These are phyloP conservation scores for Medauroidea extradentata DNA, from an alignment of 1,140 invertebrate species.

Conservation along the genomic window DNA sequence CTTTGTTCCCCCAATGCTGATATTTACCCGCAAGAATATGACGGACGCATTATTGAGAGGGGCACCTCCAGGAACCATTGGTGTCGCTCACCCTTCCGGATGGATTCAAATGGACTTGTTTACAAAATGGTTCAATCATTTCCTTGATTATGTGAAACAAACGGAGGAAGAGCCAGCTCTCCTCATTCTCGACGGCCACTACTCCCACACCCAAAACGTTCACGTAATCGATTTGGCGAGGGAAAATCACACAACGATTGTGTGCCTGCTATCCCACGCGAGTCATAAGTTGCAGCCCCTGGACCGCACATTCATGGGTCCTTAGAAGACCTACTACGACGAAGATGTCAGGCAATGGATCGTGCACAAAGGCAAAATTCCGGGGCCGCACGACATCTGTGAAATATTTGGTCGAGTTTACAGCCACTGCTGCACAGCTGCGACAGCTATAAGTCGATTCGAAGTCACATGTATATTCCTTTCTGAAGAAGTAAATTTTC, in stretches of 20 bases:
- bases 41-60: slow-evolving; percentile 31
- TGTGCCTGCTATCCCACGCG: slow-evolving; percentile 30
- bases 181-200: slow-evolving; percentile 34
- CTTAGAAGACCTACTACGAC: too few relatives aligned
- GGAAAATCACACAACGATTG: neutral
- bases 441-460: too few relatives aligned
- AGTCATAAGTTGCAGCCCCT: slow-evolving; percentile 40
- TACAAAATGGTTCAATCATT: slow-evolving; percentile 32
- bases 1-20: slow-evolving; percentile 38
- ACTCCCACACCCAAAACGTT: too few relatives aligned
- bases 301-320: slow-evolving; percentile 28
- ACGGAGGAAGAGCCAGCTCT: slow-evolving; percentile 27
- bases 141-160: slow-evolving; percentile 19
- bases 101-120: slow-evolving; percentile 20
- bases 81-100: slow-evolving; percentile 30
- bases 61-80: slow-evolving; percentile 31
- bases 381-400: too few relatives aligned
- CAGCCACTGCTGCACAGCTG: too few relatives aligned
- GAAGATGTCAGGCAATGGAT: too few relatives aligned
- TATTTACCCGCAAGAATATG: slow-evolving; percentile 36
- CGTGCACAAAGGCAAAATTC: too few relatives aligned
- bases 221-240: slow-evolving; percentile 3
- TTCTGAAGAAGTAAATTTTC: too few relatives aligned
- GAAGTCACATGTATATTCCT: too few relatives aligned
- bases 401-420: too few relatives aligned